Base-by-base conservation (phyloP, 2,888 invertebrate species). In the Eulithis testata region DNA sequence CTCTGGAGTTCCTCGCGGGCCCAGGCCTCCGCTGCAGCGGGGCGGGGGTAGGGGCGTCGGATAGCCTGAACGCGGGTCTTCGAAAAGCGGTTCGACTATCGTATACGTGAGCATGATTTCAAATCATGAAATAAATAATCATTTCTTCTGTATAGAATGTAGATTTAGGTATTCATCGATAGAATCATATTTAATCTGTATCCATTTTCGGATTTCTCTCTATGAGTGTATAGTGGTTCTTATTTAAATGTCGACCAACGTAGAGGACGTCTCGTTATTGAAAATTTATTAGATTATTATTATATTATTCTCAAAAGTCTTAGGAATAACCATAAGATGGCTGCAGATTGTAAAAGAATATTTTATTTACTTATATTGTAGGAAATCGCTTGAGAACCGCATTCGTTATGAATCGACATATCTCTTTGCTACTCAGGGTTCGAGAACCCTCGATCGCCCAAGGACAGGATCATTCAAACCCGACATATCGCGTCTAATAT, bases 161-260 rank as follows among this genome's bases (percentile, higher is more conserved):
- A 92, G 92, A 71, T 73, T 86, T 91, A 91, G 91, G 85, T 85
- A 91, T 89, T 91, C 89, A 90, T 87, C 88, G 89, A 90, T 89
- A 90, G 89, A 91, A 90, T 89, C 90, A 91, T 91, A 91, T 90
- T 87, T 89, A 91, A 92, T 87, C 89, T 89, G 90, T 92, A 92
- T 91, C 90, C 91, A 90, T 85, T 89, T 90, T 91, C 87, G 92
- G 91, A 91, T 90, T 92, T 91, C 92, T 93, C 92, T 92, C 92
- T 92, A 92, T 91, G 89, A 91, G 89, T 91, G 91, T 92, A 92
- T 92, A 92, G 91, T 90, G 91, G 89, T 89, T 91, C 90, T 91
- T 91, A 87, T 91, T 91, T 90, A 87, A 84, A 92, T 91, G 90
- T 93, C 91, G 93, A 93, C 93, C 93, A 93, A 93, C 91, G 86